phyloP scores from a whole-genome alignment of 2,797 vertebrate genomes.

The Parotocinclus haroldoi region DNA sequence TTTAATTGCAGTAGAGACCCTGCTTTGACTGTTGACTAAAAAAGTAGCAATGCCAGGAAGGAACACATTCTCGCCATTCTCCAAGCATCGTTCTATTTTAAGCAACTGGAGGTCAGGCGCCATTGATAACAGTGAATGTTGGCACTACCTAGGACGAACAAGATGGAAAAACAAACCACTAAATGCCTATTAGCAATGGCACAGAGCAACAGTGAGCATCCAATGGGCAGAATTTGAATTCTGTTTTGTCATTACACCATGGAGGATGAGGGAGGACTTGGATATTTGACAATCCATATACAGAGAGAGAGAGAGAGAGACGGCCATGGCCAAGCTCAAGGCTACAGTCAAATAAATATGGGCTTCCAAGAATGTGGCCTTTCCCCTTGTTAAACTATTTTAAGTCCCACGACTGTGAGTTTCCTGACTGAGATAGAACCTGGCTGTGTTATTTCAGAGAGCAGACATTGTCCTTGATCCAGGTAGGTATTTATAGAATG shows the following conservation, averaged over 20 bases:
- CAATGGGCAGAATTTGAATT: slow-evolving; percentile 45
- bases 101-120: slow-evolving; percentile 57
- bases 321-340: slow-evolving; percentile 44
- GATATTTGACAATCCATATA: slow-evolving; percentile 51
- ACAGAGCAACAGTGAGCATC: slow-evolving; percentile 45
- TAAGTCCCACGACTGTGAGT: slow-evolving; percentile 52
- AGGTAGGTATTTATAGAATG: slow-evolving; percentile 57
- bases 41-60: no score
- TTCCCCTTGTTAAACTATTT: slow-evolving; percentile 60
- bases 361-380: slow-evolving; percentile 32
- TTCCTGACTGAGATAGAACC: slow-evolving; percentile 54
- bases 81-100: slow-evolving; percentile 60
- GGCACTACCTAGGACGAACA: slow-evolving; percentile 46
- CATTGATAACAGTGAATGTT: slow-evolving; percentile 55
- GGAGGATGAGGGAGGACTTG: slow-evolving; percentile 38
- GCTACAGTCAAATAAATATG: slow-evolving; percentile 57
- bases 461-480: slow-evolving; percentile 48
- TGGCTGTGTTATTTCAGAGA: slow-evolving; percentile 54
- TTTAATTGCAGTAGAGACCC: no score
- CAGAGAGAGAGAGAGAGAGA: slow-evolving; percentile 20
- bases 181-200: slow-evolving; percentile 36
- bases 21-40: no score
- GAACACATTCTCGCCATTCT: no score
- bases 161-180: slow-evolving; percentile 44
- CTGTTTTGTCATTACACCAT: slow-evolving; percentile 46